Conservation (phyloP, 2,888 invertebrate genomes). For the Erebia aethiops region DNA sequence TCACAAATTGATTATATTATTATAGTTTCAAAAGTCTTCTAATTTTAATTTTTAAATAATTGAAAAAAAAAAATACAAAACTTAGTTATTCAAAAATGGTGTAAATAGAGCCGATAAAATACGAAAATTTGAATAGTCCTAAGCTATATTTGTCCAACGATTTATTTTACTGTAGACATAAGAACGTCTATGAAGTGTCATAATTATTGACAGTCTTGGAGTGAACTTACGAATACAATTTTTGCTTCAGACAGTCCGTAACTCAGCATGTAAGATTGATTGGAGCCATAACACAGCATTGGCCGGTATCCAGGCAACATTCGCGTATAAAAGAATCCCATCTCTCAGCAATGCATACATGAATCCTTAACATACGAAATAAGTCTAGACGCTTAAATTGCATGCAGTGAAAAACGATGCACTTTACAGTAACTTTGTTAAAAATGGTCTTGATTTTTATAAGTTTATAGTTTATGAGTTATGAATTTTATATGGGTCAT, state of each 20-base stretch:
- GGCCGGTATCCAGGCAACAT: slow-evolving; percentile 33
- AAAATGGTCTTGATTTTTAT: slow-evolving; percentile 7
- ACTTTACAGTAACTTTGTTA: slow-evolving; percentile 13
- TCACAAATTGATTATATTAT: too few species aligned
- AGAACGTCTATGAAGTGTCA: too few species aligned
- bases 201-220: not conserved
- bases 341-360: slow-evolving; percentile 48
- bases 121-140: too few species aligned
- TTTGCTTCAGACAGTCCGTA: slow-evolving; percentile 7
- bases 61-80: too few species aligned
- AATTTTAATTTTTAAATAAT: too few species aligned
- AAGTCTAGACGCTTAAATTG: slow-evolving; percentile 42
- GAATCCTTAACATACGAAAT: slow-evolving; percentile 45
- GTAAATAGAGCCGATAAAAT: too few species aligned
- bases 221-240: not conserved
- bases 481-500: not conserved
- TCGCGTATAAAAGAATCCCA: slow-evolving; percentile 37
- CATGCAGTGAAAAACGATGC: slow-evolving; percentile 30
- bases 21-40: too few species aligned
- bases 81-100: too few species aligned
- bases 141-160: too few species aligned
- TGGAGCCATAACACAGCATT: slow-evolving; percentile 23
- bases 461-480: not conserved
- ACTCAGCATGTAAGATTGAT: slow-evolving; percentile 10
- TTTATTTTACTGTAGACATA: too few species aligned